These are phyloP conservation scores for Clanis bilineata DNA, from an alignment of 2,888 invertebrate species.

Conservation along the genomic window DNA sequence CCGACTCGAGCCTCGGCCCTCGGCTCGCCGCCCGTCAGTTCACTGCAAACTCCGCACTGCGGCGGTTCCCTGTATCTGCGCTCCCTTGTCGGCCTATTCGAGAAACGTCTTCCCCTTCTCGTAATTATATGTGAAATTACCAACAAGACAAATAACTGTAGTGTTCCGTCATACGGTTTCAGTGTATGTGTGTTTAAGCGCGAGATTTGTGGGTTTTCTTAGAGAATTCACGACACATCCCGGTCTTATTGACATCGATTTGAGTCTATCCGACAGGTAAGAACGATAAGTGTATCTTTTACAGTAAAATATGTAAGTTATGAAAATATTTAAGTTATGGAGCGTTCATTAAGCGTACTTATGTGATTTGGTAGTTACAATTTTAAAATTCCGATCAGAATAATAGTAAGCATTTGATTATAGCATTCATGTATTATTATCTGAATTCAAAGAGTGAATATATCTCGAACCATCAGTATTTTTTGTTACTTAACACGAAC, in stretches of 20 bases:
- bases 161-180: conserved; percentile 33
- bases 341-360: neutral
- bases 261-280: conserved; percentile 63
- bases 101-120: conserved; percentile 34
- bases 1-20: conserved; percentile 30
- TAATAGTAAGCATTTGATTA: neutral
- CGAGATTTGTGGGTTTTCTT: conserved; percentile 51
- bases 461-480: neutral
- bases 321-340: neutral
- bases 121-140: conserved; percentile 32
- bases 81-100: conserved; percentile 31
- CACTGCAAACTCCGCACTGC: conserved; percentile 68
- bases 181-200: conserved; percentile 53
- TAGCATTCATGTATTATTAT: neutral
- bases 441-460: neutral
- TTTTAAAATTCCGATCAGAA: too few species aligned
- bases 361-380: neutral
- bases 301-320: neutral
- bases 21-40: conserved; percentile 56
- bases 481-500: conserved; percentile 15
- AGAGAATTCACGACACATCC: conserved; percentile 44
- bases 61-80: conserved; percentile 55
- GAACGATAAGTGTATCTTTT: conserved; percentile 28
- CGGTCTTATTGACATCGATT: conserved; percentile 57
- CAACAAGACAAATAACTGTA: conserved; percentile 32